Percentiles rank a stretch among this genome's conserved stretches.
phyloP scores from a whole-genome alignment of 2,113 vertebrate genomes.

The Catharus fuscescens region DNA sequence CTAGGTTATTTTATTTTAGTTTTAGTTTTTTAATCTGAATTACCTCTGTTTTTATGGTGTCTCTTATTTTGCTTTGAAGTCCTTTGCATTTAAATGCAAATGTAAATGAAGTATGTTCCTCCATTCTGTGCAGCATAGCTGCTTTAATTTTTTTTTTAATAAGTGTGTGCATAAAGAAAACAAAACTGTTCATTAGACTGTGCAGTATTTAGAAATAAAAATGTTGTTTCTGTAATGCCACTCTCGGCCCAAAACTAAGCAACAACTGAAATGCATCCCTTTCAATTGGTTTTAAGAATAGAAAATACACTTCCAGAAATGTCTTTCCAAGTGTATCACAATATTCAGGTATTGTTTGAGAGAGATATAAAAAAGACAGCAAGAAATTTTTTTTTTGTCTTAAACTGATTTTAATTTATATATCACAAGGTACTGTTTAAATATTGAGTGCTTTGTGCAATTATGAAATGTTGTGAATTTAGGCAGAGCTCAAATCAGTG shows the following conservation, averaged over 20 bases:
- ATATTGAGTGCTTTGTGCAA: background rate
- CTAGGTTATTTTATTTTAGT: background rate
- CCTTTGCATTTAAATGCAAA: background rate
- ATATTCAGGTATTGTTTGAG: background rate
- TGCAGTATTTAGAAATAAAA: background rate
- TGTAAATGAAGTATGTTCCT: background rate
- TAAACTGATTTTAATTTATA: background rate
- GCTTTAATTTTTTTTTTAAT: background rate
- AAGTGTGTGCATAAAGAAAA: background rate
- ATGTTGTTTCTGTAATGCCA: background rate
- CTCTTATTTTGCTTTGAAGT: background rate
- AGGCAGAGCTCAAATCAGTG: background rate
- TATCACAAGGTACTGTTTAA: background rate
- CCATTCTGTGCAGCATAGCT: background rate
- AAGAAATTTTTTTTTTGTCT: background rate
- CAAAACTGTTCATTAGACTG: background rate
- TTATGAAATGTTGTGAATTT: background rate
- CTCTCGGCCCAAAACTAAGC: background rate
- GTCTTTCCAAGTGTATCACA: background rate
- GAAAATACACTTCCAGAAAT: background rate
- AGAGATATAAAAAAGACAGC: background rate
- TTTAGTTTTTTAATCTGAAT: background rate
- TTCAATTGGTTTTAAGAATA: background rate
- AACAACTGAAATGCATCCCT: background rate
- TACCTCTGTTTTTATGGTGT: background rate